phyloP scores from a whole-genome alignment of 1,140 invertebrate genomes.

The Drosophila nikananu region DNA sequence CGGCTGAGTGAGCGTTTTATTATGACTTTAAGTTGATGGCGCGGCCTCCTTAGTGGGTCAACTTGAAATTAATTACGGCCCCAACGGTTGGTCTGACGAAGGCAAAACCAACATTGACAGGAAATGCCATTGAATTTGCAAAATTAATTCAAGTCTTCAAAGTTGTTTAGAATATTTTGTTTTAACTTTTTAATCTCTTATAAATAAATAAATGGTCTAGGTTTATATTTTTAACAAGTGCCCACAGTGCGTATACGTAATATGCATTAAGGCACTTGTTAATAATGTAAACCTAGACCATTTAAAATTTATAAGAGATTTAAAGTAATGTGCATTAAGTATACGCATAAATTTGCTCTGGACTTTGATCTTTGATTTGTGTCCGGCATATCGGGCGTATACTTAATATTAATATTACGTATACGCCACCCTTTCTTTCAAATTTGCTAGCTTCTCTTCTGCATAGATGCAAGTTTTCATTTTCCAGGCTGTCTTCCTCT shows the following conservation, averaged over 20 bases:
- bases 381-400: background rate
- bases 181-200: background rate
- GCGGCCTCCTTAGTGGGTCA: conserved; percentile 72
- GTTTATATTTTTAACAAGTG: background rate
- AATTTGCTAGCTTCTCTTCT: background rate
- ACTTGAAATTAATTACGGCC: conserved; percentile 77
- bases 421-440: conserved; percentile 8
- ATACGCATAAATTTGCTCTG: conserved; percentile 4
- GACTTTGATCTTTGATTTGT: background rate
- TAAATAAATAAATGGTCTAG: background rate
- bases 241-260: conserved; percentile 6
- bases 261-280: conserved; percentile 11
- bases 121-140: background rate
- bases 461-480: conserved; percentile 27
- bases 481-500: background rate
- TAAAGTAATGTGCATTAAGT: too few relatives aligned
- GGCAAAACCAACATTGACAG: background rate
- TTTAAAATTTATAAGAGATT: too few relatives aligned
- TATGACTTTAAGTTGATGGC: conserved; percentile 66
- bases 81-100: background rate
- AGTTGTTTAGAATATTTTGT: background rate
- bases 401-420: conserved; percentile 18
- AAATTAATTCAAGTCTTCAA: background rate
- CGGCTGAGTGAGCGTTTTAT: conserved; percentile 64
- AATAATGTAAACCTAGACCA: too few relatives aligned